Base-by-base conservation (phyloP, 2,797 vertebrate genomes). In the Siniperca undulata region DNA sequence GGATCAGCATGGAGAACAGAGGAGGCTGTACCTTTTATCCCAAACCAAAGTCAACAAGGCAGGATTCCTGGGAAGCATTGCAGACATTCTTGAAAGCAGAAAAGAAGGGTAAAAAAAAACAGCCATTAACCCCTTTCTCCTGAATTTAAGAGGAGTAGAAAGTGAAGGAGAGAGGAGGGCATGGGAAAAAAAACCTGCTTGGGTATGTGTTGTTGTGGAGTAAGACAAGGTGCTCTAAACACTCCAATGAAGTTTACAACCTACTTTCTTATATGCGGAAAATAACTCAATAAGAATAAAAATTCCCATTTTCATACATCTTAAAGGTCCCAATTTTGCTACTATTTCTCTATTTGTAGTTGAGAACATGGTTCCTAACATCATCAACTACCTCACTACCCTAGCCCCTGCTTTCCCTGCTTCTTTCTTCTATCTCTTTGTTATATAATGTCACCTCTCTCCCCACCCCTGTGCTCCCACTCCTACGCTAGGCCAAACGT, bases 31-130 rank as follows among this genome's bases (percentile, higher is more conserved):
- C 90, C 94, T 96, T 96, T 96, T 92, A 96, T 96, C 95, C 90
- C 90, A 90, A 93, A 95, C 94, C 94, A 96, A 96, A 96, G 94
- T 95, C 95, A 96, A 96, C 95, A 96, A 93, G 90, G 79, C 79
- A 77, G 90, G 91, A 95, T 94, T 96, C 93, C 93, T 92, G 89
- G 80, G 92, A 95, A 91, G 91, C 93, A 96, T 95, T 96, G 92
- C 94, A 93, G 90, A 95, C 94, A 96, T 96, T 96, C 95, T 95
- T 96, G 88, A 95, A 94, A 91, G 90, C 78, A 91, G 82, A 92
- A 93, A 86, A 84, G 83, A 88, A 78, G 74, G 67, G 85, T 76
- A 83, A 88, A 90, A 89, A 89, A 3, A 86, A 79, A 76, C 55
- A 86, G 80, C 70, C 61, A 92, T 75, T 87, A 82, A 91, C 86